Conservation (phyloP, 2,113 vertebrate species). For the Apaloderma vittatum region DNA sequence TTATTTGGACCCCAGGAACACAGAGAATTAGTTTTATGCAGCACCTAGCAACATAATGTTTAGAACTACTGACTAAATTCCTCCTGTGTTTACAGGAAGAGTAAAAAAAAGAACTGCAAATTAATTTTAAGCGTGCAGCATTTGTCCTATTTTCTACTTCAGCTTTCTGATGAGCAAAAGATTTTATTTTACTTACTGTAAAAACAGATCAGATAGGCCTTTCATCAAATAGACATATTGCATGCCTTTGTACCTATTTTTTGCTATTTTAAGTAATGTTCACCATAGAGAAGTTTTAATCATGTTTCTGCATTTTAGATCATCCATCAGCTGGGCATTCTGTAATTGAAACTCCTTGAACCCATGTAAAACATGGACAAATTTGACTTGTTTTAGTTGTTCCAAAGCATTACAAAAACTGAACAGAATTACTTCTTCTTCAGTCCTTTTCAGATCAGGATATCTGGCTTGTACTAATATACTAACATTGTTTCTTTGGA, state of each 20-base stretch:
- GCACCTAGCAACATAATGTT: neutral
- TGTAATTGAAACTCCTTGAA: neutral
- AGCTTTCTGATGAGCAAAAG: neutral
- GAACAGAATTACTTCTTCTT: neutral
- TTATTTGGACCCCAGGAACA: constrained; percentile 22
- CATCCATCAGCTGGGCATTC: neutral
- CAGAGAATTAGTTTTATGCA: neutral
- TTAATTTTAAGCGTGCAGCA: neutral
- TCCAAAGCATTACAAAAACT: neutral
- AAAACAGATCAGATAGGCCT: neutral
- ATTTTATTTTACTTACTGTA: neutral
- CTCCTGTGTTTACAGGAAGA: neutral
- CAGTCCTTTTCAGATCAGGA: neutral
- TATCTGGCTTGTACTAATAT: neutral
- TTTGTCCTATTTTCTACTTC: neutral
- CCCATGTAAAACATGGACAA: neutral
- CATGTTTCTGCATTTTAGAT: neutral
- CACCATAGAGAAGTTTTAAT: neutral
- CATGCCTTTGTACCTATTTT: neutral
- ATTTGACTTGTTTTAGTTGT: neutral
- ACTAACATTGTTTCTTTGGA: neutral
- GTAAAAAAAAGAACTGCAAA: neutral
- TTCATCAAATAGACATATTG: neutral
- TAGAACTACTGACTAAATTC: neutral
- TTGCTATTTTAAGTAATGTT: neutral